Evolutionary conservation across 1,140 invertebrate genomes (phyloP).

Genomic region (Anoplolepis gracilipes): DNA sequence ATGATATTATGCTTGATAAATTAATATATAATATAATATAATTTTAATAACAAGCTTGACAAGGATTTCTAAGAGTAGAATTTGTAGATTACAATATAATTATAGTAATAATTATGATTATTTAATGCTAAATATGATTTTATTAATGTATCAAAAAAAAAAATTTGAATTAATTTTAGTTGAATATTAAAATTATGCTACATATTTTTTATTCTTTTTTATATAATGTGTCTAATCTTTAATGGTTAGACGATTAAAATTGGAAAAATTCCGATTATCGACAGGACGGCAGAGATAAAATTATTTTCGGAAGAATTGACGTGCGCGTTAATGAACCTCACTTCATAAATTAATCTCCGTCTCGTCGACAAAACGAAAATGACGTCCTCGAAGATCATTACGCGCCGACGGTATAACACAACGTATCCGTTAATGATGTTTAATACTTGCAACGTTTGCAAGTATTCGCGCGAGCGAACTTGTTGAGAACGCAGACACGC

Average conservation of each 20-base stretch:
- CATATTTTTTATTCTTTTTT: conserved; percentile 7
- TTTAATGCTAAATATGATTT: neutral
- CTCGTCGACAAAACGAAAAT: conserved; percentile 17
- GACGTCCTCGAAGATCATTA: conserved; percentile 37
- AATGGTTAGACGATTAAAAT: conserved; percentile 46
- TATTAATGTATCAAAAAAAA: neutral
- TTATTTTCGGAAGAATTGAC: conserved; percentile 31
- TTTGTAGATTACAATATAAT: neutral
- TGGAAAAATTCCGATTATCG: conserved; percentile 46
- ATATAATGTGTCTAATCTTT: conserved; percentile 33
- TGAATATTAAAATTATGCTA: too few species aligned
- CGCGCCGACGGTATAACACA: conserved; percentile 22
- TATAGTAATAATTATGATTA: neutral
- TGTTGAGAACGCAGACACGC: conserved; percentile 35
- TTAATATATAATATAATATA: too few species aligned
- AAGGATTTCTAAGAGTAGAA: neutral
- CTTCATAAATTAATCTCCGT: conserved; percentile 46
- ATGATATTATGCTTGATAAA: neutral
- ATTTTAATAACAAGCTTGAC: too few species aligned
- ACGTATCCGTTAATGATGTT: conserved; percentile 46
- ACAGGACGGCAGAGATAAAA: neutral
- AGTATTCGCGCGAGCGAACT: neutral
- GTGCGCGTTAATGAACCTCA: conserved; percentile 36
- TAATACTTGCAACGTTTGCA: conserved; percentile 55
- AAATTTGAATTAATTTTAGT: too few species aligned